These are phyloP conservation scores for Channa argus DNA, from an alignment of 2,113 vertebrate species.

Conservation along the genomic window DNA sequence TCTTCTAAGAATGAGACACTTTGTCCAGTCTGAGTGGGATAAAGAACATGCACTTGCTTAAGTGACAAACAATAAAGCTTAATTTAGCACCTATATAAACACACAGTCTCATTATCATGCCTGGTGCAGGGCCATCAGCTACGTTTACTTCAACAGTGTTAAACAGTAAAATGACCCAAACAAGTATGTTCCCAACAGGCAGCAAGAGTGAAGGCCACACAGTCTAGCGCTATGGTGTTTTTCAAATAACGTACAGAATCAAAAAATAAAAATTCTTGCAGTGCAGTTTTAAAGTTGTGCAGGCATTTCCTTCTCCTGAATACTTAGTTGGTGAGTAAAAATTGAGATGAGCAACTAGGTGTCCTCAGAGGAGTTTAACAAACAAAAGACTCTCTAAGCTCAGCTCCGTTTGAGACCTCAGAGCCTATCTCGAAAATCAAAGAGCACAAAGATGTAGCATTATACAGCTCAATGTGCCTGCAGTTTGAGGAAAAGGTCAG, in stretches of 20 bases:
- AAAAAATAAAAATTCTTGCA: not conserved
- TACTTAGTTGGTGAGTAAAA: slow-evolving; percentile 22
- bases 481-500: slow-evolving; percentile 80
- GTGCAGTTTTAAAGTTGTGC: slow-evolving; percentile 4
- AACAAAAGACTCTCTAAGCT: slow-evolving; percentile 77
- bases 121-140: slow-evolving; percentile 5
- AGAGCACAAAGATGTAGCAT: slow-evolving; percentile 76
- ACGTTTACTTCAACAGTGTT: not conserved
- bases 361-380: slow-evolving; percentile 29
- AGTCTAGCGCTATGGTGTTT: not conserved
- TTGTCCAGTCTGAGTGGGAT: slow-evolving; percentile 61
- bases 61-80: slow-evolving; percentile 63
- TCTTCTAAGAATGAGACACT: slow-evolving; percentile 69
- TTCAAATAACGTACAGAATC: not conserved
- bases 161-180: slow-evolving; percentile 15
- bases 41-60: slow-evolving; percentile 73
- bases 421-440: slow-evolving; percentile 53
- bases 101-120: slow-evolving; percentile 30
- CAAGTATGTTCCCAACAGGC: not conserved
- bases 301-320: slow-evolving; percentile 30
- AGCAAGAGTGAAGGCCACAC: not conserved
- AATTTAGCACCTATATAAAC: slow-evolving; percentile 66
- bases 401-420: slow-evolving; percentile 52
- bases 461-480: slow-evolving; percentile 70
- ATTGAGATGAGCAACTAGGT: slow-evolving; percentile 53